These are phyloP conservation scores for Sula dactylatra DNA, from an alignment of 2,113 vertebrate genomes.

Conservation along the genomic window DNA sequence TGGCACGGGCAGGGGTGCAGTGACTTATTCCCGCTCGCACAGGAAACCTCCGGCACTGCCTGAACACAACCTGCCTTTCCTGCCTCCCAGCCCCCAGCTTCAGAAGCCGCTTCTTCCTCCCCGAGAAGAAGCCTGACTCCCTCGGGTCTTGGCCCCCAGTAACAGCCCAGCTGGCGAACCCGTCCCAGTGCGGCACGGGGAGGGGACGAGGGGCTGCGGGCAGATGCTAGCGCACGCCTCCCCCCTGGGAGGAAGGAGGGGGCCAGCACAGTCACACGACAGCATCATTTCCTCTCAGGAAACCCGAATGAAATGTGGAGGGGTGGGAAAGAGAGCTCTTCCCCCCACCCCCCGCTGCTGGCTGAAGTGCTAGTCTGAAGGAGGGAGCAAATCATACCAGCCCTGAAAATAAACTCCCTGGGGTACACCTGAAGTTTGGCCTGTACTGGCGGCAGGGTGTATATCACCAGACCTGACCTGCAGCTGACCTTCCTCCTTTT, in stretches of 20 bases:
- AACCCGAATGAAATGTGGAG: neutral
- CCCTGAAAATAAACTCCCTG: neutral
- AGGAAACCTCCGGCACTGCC: neutral
- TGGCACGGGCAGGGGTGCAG: neutral
- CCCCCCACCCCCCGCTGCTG: neutral
- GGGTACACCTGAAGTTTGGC: neutral
- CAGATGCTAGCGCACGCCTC: neutral
- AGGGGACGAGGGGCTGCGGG: neutral
- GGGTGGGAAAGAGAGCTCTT: neutral
- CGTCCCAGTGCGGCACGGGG: neutral
- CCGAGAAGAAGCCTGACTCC: neutral
- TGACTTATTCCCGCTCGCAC: accelerated
- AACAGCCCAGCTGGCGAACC: neutral
- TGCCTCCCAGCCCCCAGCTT: neutral
- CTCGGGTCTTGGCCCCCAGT: neutral
- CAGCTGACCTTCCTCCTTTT: conserved; percentile 50
- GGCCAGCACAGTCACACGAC: neutral
- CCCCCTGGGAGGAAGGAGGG: neutral
- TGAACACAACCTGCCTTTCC: neutral
- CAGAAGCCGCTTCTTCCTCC: neutral
- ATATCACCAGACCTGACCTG: neutral
- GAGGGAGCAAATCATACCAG: neutral
- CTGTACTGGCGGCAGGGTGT: neutral
- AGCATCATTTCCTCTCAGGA: conserved; percentile 52
- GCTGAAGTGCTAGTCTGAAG: neutral